Evolutionary conservation across 2,888 invertebrate species (phyloP).

Genomic region (Drosophila meridiana): DNA sequence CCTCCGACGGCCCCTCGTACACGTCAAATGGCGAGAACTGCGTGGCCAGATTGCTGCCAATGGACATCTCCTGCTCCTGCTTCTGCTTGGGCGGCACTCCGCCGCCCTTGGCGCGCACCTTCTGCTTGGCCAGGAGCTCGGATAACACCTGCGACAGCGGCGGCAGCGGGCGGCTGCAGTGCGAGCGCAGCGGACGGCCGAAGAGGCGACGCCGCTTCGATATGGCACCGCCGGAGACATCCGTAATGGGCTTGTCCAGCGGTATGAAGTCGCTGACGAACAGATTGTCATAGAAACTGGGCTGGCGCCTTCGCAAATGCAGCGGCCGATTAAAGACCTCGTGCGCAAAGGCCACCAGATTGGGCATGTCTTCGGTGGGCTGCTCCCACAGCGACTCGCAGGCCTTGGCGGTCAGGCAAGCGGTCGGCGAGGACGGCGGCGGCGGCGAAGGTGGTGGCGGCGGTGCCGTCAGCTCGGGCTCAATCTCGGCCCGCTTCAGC

Average conservation of each 20-base stretch:
- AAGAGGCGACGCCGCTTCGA: slow-evolving; percentile 39
- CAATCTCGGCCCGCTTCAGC: background rate
- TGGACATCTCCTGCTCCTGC: background rate
- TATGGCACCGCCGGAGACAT: slow-evolving; percentile 58
- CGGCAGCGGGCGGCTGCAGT: slow-evolving; percentile 44
- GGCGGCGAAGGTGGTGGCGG: slow-evolving; percentile 23
- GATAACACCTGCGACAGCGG: slow-evolving; percentile 51
- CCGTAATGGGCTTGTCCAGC: slow-evolving; percentile 50
- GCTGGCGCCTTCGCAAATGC: slow-evolving; percentile 23
- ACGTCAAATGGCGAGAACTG: slow-evolving; percentile 61
- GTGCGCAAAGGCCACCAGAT: slow-evolving; percentile 41
- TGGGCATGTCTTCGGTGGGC: slow-evolving; percentile 34
- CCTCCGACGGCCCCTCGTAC: slow-evolving; percentile 70
- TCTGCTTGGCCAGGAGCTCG: slow-evolving; percentile 15
- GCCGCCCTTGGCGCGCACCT: slow-evolving; percentile 51
- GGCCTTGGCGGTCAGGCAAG: background rate
- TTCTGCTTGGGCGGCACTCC: slow-evolving; percentile 21
- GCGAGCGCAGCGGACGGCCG: slow-evolving; percentile 22
- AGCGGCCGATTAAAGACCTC: slow-evolving; percentile 39
- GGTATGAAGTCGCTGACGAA: slow-evolving; percentile 56
- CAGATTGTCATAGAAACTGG: slow-evolving; percentile 29
- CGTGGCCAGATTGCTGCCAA: slow-evolving; percentile 5
- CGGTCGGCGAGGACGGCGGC: slow-evolving; percentile 12
- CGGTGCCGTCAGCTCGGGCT: background rate
- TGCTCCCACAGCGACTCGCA: slow-evolving; percentile 38